Evolutionary conservation across 53 echinoderm and acorn worm genomes (phyloP).

Genomic region (Stichopus horrens): DNA sequence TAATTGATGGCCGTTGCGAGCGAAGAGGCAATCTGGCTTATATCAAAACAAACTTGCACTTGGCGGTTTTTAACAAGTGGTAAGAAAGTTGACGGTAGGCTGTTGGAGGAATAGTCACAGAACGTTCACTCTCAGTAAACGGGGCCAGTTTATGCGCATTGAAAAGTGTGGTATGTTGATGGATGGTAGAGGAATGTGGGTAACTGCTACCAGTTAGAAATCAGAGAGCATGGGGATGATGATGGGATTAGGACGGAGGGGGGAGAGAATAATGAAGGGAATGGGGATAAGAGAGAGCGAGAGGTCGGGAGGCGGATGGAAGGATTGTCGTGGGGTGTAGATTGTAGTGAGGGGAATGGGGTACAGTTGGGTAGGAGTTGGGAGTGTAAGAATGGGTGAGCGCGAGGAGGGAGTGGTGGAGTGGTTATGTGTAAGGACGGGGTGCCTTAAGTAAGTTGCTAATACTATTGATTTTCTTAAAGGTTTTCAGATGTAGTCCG

Average conservation of each 20-base stretch:
- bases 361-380: not conserved
- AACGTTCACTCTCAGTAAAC: too few relatives aligned
- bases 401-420: not conserved
- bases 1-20: conserved; percentile 37
- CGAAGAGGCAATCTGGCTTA: conserved; percentile 36
- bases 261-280: not conserved
- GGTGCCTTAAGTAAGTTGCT: not conserved
- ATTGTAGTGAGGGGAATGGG: not conserved
- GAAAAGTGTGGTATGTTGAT: not conserved
- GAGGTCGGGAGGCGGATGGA: too few relatives aligned
- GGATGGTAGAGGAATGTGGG: not conserved
- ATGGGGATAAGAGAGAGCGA: not conserved
- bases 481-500: too few relatives aligned
- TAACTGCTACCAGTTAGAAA: not conserved
- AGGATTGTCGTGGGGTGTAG: not conserved
- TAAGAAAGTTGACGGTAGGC: not conserved
- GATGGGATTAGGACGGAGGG: not conserved
- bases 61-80: conserved; percentile 9
- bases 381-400: not conserved
- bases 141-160: too few relatives aligned
- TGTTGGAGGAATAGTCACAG: not conserved
- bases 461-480: too few relatives aligned
- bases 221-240: not conserved
- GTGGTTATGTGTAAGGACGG: not conserved
- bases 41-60: conserved; percentile 42